phyloP scores from a whole-genome alignment of 2,113 vertebrate genomes.

The Aegypius monachus region DNA sequence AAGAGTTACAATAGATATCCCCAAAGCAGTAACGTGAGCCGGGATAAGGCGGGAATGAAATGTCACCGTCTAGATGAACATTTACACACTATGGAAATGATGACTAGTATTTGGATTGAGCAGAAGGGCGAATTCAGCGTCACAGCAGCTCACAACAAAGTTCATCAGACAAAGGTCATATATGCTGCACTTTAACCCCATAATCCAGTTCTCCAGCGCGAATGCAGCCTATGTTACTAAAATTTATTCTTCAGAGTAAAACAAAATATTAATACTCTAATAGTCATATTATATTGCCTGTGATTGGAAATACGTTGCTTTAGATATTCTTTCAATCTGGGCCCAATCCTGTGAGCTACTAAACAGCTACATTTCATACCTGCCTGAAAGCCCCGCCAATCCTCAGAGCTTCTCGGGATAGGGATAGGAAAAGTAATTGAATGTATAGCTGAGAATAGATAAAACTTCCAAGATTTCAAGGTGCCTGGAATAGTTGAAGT shows the following conservation, averaged over 20 bases:
- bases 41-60: conserved; percentile 16
- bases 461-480: background rate
- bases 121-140: conserved; percentile 36
- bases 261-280: background rate
- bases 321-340: background rate
- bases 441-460: background rate
- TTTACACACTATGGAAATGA: conserved; percentile 27
- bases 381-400: background rate
- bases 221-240: background rate
- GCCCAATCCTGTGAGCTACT: background rate
- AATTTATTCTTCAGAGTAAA: background rate
- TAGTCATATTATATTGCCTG: background rate
- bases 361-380: background rate
- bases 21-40: conserved; percentile 39
- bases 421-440: background rate
- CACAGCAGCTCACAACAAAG: background rate
- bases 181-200: background rate
- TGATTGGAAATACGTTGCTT: background rate
- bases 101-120: conserved; percentile 30
- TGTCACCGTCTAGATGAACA: background rate
- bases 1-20: conserved; percentile 53
- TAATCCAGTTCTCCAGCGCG: background rate
- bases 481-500: background rate
- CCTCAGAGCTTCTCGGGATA: background rate
- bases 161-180: background rate